These are phyloP conservation scores for Sminthopsis crassicaudata DNA, from an alignment of 2,113 vertebrate genomes.

Conservation along the genomic window DNA sequence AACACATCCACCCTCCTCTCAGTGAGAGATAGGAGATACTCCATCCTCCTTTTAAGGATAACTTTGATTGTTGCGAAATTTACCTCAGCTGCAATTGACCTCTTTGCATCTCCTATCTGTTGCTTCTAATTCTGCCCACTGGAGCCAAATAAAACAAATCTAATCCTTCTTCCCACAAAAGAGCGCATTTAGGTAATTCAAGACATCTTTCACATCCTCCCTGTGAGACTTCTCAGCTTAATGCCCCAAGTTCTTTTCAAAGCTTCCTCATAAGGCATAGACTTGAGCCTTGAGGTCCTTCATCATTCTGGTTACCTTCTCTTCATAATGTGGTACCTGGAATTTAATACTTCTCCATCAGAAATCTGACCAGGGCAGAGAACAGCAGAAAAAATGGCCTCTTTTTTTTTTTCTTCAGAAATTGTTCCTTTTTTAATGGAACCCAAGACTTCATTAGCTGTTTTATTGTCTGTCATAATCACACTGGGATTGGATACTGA, in stretches of 20 bases:
- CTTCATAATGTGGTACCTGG: background rate
- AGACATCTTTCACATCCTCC: background rate
- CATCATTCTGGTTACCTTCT: background rate
- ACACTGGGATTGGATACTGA: background rate
- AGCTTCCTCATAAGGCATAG: background rate
- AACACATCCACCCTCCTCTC: too few relatives aligned
- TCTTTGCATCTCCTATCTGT: background rate
- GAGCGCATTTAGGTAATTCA: background rate
- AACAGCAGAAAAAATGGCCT: background rate
- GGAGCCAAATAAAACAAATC: background rate
- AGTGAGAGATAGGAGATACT: too few relatives aligned
- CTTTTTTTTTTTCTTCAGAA: background rate
- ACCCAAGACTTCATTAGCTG: background rate
- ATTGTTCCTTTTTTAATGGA: slow-evolving; percentile 10
- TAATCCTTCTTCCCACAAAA: too few relatives aligned
- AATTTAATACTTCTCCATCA: background rate
- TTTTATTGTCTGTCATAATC: background rate
- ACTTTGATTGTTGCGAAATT: background rate
- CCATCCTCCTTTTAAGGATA: too few relatives aligned
- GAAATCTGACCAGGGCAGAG: background rate
- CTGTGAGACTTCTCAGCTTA: background rate
- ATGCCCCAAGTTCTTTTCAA: background rate
- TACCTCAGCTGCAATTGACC: background rate
- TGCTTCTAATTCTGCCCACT: background rate
- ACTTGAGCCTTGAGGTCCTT: background rate